Evolutionary conservation across 2,797 vertebrate genomes (phyloP), one percentile per base, ranked within the genome.

Genomic region (Crocodylus rhombifer): DNA sequence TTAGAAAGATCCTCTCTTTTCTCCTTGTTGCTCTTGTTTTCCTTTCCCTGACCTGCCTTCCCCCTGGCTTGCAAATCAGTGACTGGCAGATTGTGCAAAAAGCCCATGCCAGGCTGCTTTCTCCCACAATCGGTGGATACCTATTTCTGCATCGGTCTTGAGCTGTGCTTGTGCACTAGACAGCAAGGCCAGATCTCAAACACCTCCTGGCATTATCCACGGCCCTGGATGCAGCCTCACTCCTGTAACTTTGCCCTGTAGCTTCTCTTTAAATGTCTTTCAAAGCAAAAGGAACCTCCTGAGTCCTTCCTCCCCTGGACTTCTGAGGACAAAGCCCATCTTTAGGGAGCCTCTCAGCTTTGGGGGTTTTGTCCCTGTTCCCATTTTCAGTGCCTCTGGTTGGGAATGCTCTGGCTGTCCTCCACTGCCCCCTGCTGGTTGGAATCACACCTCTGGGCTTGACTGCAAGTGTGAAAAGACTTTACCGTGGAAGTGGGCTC

Each of bases 361-460:
- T 71, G 25, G 33, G 69, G 25, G 33, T 42, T 42, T 42, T 36
- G 36, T 36, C 21, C 21, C 30, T 36, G 42, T 71, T 42, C 67
- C 67, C 67, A 71, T 7, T 71, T 69, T 30, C 14, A 36, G 8
- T 42, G 42, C 42, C 7, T 42, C 42, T 42, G 42, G 42, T 8
- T 42, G 42, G 7, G 67, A 69, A 3, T 36, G 67, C 33, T 69
- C 33, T 69, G 33, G 14, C 33, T 80, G 91, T 96, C 94, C 94
- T 95, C 85, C 93, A 95, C 92, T 95, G 93, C 95, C 96, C 96
- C 92, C 96, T 95, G 92, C 92, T 55, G 94, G 92, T 87, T 1
- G n/a, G 2, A 58, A 16, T 60, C n/a, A 9, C 42, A 42, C 42
- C 42, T 42, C 42, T 8, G 42, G 42, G 33, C 25, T 25, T 71